These are phyloP conservation scores for Fabriciana adippe DNA, from an alignment of 2,888 invertebrate genomes.

Conservation along the genomic window DNA sequence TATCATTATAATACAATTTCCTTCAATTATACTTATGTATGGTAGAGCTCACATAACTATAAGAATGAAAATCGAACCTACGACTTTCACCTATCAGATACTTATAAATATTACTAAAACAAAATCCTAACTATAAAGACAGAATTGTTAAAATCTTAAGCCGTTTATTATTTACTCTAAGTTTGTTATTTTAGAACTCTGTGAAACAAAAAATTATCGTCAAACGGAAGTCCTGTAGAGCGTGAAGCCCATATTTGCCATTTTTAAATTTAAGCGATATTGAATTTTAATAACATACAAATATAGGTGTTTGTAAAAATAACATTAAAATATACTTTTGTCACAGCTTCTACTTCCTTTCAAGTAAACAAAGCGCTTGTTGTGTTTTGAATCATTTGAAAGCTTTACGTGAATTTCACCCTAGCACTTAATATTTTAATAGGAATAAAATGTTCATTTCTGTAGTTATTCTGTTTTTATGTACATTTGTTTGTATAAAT, in stretches of 20 bases:
- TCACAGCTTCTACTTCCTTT: conserved; percentile 15
- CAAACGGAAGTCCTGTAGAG: conserved; percentile 16
- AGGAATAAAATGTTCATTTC: too few species aligned
- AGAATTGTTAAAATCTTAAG: too few species aligned
- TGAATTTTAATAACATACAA: background rate
- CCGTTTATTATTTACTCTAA: background rate
- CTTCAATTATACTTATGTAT: background rate
- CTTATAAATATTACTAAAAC: too few species aligned
- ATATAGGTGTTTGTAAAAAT: background rate
- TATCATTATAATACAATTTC: too few species aligned
- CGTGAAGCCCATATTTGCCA: conserved; percentile 13
- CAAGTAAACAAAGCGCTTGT: conserved; percentile 11
- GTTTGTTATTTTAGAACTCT: conserved; percentile 6
- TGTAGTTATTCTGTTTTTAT: too few species aligned
- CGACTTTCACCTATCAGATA: too few species aligned
- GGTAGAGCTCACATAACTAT: background rate
- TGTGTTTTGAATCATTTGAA: conserved; percentile 1
- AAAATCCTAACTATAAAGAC: too few species aligned
- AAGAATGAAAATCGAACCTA: too few species aligned
- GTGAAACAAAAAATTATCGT: conserved; percentile 11
- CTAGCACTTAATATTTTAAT: too few species aligned
- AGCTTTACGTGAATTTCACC: conserved; percentile 8
- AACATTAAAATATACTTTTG: conserved; percentile 7
- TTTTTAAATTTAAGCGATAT: background rate
- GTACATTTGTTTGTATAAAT: too few species aligned